A percentile compares a stretch with the other conserved stretches of the same genome.
Conservation (phyloP, 2,888 invertebrate genomes). For the Nysson spinosus region DNA sequence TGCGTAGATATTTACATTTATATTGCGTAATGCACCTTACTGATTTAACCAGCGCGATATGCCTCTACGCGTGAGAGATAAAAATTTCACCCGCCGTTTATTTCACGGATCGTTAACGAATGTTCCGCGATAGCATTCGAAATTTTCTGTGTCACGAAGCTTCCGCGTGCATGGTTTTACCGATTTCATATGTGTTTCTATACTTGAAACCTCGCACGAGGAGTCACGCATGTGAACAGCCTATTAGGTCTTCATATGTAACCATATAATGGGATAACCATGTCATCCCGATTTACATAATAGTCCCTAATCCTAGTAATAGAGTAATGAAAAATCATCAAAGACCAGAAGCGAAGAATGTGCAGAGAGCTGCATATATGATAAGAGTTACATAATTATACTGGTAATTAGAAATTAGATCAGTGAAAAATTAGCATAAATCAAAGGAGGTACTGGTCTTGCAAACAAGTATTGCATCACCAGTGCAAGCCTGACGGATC, state of each 20-base stretch:
- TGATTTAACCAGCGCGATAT: not conserved
- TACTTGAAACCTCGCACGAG: too few relatives aligned
- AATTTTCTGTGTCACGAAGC: not conserved
- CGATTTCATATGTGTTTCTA: too few relatives aligned
- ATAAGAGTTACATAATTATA: too few relatives aligned
- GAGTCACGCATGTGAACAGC: too few relatives aligned
- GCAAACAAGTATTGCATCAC: not conserved
- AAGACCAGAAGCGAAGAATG: too few relatives aligned
- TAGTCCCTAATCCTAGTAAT: too few relatives aligned
- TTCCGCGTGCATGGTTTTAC: not conserved
- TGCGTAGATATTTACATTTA: conserved; percentile 28
- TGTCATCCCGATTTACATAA: too few relatives aligned
- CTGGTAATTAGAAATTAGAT: too few relatives aligned
- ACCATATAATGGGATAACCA: too few relatives aligned
- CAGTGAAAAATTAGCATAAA: conserved; percentile 11
- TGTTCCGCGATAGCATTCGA: not conserved
- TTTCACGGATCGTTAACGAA: conserved; percentile 12
- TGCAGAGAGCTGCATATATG: too few relatives aligned
- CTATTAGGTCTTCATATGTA: too few relatives aligned
- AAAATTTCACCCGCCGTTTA: conserved; percentile 6
- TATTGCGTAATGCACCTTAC: conserved; percentile 5
- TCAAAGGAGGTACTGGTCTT: conserved; percentile 12
- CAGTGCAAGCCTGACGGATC: conserved; percentile 19
- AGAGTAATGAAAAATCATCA: too few relatives aligned
- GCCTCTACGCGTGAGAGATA: not conserved